Percentiles rank a stretch among this genome's conserved stretches.
Conservation (phyloP, 2,797 vertebrate genomes). For the Tokudaia muenninki region DNA sequence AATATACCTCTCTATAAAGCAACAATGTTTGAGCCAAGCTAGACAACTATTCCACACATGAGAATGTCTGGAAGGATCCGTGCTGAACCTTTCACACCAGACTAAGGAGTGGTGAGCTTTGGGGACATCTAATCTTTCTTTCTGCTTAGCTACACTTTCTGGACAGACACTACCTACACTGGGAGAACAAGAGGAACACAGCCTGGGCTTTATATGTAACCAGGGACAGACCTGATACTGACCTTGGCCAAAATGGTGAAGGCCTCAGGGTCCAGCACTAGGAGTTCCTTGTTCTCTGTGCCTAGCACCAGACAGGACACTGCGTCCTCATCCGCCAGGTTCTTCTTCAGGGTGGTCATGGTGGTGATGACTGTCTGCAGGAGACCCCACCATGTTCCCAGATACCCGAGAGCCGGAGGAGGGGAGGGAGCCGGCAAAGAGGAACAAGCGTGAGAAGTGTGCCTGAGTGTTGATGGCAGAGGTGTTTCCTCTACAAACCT, state of each 20-base stretch:
- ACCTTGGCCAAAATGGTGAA: constrained; percentile 93
- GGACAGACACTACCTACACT: neutral
- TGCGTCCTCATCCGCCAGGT: constrained; percentile 93
- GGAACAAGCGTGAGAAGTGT: neutral
- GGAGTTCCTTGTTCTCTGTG: constrained; percentile 92
- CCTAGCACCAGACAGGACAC: constrained; percentile 94
- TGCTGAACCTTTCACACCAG: neutral
- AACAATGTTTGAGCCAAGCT: neutral
- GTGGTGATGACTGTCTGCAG: constrained; percentile 94
- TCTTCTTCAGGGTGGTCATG: constrained; percentile 94
- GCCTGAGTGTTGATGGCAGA: neutral
- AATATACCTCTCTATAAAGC: neutral
- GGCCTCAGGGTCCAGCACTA: constrained; percentile 93
- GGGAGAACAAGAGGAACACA: no score
- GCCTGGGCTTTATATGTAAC: neutral
- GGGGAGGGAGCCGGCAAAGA: neutral
- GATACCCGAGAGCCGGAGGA: neutral
- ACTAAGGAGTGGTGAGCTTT: neutral
- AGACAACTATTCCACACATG: neutral
- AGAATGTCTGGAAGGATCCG: constrained; percentile 14
- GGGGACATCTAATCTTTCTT: neutral
- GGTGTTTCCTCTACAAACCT: neutral
- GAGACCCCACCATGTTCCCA: neutral
- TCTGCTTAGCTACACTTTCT: neutral
- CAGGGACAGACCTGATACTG: constrained; percentile 31